These are phyloP conservation scores for Scartelaos histophorus DNA, from an alignment of 2,113 vertebrate genomes.

Conservation along the genomic window DNA sequence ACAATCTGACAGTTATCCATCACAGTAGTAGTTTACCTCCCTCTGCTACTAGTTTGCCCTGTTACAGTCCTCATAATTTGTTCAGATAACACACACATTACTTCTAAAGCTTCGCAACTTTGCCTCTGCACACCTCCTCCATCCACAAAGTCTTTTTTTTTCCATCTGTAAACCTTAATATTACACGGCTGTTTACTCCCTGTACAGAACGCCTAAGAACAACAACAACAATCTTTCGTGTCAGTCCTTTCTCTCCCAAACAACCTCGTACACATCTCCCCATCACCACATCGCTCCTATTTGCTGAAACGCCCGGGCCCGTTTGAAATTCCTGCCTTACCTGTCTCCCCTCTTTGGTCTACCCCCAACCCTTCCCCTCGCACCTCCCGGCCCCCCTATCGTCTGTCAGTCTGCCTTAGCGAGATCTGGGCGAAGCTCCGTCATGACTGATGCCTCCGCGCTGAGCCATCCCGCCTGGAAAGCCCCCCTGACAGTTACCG, in stretches of 20 bases:
- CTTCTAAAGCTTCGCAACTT: neutral
- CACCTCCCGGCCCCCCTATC: constrained; percentile 38
- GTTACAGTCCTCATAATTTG: neutral
- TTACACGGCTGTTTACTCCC: constrained; percentile 36
- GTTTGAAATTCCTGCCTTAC: constrained; percentile 61
- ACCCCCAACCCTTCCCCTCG: constrained; percentile 17
- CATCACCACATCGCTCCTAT: constrained; percentile 62
- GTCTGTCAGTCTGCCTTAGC: constrained; percentile 74
- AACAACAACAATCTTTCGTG: constrained; percentile 65
- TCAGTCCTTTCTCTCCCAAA: constrained; percentile 68
- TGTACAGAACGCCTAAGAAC: constrained; percentile 13
- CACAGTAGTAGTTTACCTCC: too few relatives aligned
- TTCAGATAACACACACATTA: neutral
- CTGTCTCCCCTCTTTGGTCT: constrained; percentile 40
- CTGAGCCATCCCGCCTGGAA: constrained; percentile 75
- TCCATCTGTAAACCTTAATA: neutral
- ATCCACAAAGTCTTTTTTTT: neutral
- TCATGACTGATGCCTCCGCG: constrained; percentile 78
- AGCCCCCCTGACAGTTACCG: constrained; percentile 80
- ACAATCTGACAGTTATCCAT: too few relatives aligned
- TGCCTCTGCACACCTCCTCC: neutral
- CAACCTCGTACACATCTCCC: constrained; percentile 55
- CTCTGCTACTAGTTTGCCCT: neutral
- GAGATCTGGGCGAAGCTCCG: constrained; percentile 69
- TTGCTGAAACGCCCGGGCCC: constrained; percentile 66